Base-by-base conservation (phyloP, 2,888 invertebrate species). In the Hydrotaea diabolus region DNA sequence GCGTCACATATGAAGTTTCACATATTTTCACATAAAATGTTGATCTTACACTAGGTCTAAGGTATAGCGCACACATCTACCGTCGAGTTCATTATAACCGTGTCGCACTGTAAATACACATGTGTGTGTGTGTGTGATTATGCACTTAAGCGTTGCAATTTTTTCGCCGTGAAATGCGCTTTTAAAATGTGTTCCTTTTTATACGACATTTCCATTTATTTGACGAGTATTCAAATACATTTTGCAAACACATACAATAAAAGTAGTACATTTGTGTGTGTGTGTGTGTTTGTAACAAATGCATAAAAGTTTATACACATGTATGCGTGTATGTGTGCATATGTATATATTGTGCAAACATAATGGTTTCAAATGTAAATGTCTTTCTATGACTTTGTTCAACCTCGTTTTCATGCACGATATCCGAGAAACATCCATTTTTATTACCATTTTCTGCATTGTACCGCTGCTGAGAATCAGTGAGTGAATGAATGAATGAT, bases 321-420 rank as follows among this genome's bases (percentile, higher is more conserved):
- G 43, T 3, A 43, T 43, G 15, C 43, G 9, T 43, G 15, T 13
- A 43, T 15, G 43, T 15, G 43, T 43, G 43, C n/a, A 71, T 71
- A n/a, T 49, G 26, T 55, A n/a, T 17, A 31, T 36, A 19, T n/a
- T 39, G 36, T n/a, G 39, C 9, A 17, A 36, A 66, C 21, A 43
- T 66, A 66, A 66, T 66, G 39, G 19, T 19, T 39, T 57, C 21
- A 59, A 74, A 57, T 74, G 43, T 2, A 74, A 59, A 74, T 59
- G 43, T 57, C 77, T 64, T 75, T 77, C 80, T 84, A 80, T 80
- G 75, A 80, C 83, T 80, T 83, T 74, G 71, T 84, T 83, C 75
- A 84, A 80, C 77, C 83, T 75, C 62, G 75, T 84, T 84, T 84
- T 75, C 46, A 64, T 64, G 83, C 83, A 84, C 83, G 83, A 77